A percentile compares a stretch with the other conserved stretches of the same genome.
Conservation (phyloP, 2,888 invertebrate genomes). For the Dynastes tityus region DNA sequence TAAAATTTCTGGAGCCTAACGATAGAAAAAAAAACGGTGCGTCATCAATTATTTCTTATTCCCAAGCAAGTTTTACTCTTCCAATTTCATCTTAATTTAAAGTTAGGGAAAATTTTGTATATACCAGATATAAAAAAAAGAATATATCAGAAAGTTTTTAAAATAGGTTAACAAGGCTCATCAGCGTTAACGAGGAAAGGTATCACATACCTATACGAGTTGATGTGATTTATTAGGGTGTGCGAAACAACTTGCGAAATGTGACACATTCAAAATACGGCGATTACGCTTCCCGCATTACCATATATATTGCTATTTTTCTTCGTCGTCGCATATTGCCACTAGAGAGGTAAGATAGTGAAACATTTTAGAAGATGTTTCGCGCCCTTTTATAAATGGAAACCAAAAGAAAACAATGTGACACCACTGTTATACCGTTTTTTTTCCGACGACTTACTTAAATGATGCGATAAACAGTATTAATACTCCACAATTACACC, state of each 20-base stretch:
- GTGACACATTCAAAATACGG: slow-evolving; percentile 37
- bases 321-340: neutral
- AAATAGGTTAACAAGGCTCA: slow-evolving; percentile 4
- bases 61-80: no score
- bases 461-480: no score
- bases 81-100: no score
- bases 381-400: neutral
- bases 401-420: neutral
- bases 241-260: slow-evolving; percentile 27
- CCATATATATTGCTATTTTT: slow-evolving; percentile 46
- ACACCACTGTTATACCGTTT: neutral
- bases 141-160: slow-evolving; percentile 19
- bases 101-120: no score
- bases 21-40: no score
- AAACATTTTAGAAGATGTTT: slow-evolving; percentile 7
- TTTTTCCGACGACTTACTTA: neutral
- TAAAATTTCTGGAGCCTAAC: no score
- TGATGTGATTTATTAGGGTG: slow-evolving; percentile 18
- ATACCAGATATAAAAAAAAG: no score
- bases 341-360: slow-evolving; percentile 24
- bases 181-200: neutral
- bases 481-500: no score
- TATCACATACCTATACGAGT: slow-evolving; percentile 4
- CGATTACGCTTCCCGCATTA: slow-evolving; percentile 35
- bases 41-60: no score